A percentile compares a stretch with the other conserved stretches of the same genome.
Evolutionary conservation across 2,113 vertebrate species (phyloP).

Genomic region (Silurus asotus): DNA sequence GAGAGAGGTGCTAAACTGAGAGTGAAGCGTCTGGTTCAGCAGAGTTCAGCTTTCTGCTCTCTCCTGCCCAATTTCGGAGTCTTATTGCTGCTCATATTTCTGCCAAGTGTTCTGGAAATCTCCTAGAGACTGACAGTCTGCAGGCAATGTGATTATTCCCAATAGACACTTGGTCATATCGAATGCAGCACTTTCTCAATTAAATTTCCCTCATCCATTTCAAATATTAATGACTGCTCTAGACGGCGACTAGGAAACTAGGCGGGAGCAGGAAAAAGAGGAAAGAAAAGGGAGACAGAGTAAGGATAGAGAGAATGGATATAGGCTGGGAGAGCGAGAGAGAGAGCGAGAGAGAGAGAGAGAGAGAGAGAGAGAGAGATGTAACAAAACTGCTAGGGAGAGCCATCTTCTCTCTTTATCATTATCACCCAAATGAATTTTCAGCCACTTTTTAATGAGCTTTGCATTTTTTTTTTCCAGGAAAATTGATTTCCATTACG

Average conservation of each 20-base stretch:
- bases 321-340: too few species aligned
- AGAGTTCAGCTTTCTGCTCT: slow-evolving; percentile 45
- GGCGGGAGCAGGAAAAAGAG: slow-evolving; percentile 25
- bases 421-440: slow-evolving; percentile 75
- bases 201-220: slow-evolving; percentile 56
- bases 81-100: slow-evolving; percentile 41
- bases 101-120: slow-evolving; percentile 44
- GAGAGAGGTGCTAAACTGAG: slow-evolving; percentile 30
- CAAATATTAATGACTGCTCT: slow-evolving; percentile 53
- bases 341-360: not conserved
- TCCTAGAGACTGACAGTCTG: slow-evolving; percentile 51
- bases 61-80: slow-evolving; percentile 33
- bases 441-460: slow-evolving; percentile 75
- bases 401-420: slow-evolving; percentile 67
- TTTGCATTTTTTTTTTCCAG: slow-evolving; percentile 63
- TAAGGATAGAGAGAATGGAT: too few species aligned
- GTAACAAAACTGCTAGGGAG: slow-evolving; percentile 55
- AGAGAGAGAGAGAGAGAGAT: slow-evolving; percentile 41
- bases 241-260: slow-evolving; percentile 27
- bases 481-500: slow-evolving; percentile 73
- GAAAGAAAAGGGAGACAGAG: slow-evolving; percentile 25
- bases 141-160: slow-evolving; percentile 49
- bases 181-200: slow-evolving; percentile 48
- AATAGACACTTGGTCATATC: slow-evolving; percentile 43
- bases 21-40: slow-evolving; percentile 46